Evolutionary conservation across 2,113 vertebrate genomes (phyloP).

Genomic region (Prunella fulvescens): DNA sequence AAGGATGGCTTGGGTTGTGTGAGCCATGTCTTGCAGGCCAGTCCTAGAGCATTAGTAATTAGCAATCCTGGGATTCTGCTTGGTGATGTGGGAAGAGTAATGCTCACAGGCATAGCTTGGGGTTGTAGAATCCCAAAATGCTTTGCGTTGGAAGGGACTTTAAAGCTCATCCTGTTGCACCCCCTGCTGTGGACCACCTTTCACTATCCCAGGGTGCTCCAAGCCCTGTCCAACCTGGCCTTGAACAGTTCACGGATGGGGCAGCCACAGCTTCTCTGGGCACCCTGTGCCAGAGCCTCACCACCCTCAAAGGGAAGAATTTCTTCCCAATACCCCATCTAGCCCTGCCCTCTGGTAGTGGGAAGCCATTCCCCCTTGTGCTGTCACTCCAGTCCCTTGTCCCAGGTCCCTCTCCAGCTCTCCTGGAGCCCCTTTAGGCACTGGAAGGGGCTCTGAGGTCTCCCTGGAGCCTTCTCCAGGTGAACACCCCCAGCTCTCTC

Average conservation of each 20-base stretch:
- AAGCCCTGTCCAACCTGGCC: fast-evolving
- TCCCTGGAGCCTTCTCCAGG: neutral
- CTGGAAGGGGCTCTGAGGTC: neutral
- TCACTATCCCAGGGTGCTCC: neutral
- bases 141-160: neutral
- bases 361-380: fast-evolving
- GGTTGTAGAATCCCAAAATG: neutral
- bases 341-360: neutral
- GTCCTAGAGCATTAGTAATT: neutral
- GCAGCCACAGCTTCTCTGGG: neutral
- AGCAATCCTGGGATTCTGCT: neutral
- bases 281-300: neutral
- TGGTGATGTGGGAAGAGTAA: neutral
- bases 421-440: neutral
- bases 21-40: neutral
- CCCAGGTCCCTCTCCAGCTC: neutral
- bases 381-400: neutral
- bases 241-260: neutral
- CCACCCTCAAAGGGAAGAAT: fast-evolving
- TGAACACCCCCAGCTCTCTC: neutral
- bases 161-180: neutral
- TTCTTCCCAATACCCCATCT: neutral
- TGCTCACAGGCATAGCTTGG: fast-evolving
- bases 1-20: neutral
- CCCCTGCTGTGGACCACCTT: fast-evolving